Percentiles rank a stretch among this genome's conserved stretches.
These are phyloP conservation scores for Drosophila arawakana DNA, from an alignment of 1,140 invertebrate genomes.

Conservation along the genomic window DNA sequence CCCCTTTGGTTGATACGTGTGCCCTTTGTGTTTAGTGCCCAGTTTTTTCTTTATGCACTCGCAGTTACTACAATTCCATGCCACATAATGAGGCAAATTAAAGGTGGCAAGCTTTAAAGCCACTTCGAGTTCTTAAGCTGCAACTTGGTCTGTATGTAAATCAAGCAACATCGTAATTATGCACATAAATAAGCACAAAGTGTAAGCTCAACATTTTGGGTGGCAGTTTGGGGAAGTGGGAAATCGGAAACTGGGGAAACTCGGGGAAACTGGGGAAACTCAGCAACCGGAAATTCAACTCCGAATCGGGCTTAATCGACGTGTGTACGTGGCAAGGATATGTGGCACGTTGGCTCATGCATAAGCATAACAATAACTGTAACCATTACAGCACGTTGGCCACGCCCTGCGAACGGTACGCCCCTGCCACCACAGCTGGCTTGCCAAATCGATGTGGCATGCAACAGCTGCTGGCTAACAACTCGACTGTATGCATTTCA, in stretches of 20 bases:
- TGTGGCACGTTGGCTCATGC: slow-evolving; percentile 65
- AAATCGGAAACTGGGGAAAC: too few relatives aligned
- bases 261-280: too few relatives aligned
- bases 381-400: slow-evolving; percentile 42
- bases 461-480: slow-evolving; percentile 74
- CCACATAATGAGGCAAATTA: slow-evolving; percentile 72
- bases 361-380: slow-evolving; percentile 72
- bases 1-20: slow-evolving; percentile 38
- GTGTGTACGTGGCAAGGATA: slow-evolving; percentile 19
- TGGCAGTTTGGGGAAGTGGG: too few relatives aligned
- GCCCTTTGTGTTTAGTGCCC: slow-evolving; percentile 74
- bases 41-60: slow-evolving; percentile 57
- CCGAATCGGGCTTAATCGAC: slow-evolving; percentile 46
- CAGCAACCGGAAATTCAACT: not conserved
- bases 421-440: not conserved
- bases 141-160: slow-evolving; percentile 70
- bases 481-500: slow-evolving; percentile 65
- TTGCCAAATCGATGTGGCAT: slow-evolving; percentile 67
- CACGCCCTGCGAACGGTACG: not conserved
- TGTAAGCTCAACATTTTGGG: slow-evolving; percentile 14
- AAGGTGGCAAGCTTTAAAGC: slow-evolving; percentile 49
- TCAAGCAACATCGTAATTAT: slow-evolving; percentile 62
- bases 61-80: slow-evolving; percentile 52
- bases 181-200: slow-evolving; percentile 69
- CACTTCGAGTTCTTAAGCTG: slow-evolving; percentile 21